Evolutionary conservation across 2,797 vertebrate species (phyloP).

Genomic region (Potorous gilbertii): DNA sequence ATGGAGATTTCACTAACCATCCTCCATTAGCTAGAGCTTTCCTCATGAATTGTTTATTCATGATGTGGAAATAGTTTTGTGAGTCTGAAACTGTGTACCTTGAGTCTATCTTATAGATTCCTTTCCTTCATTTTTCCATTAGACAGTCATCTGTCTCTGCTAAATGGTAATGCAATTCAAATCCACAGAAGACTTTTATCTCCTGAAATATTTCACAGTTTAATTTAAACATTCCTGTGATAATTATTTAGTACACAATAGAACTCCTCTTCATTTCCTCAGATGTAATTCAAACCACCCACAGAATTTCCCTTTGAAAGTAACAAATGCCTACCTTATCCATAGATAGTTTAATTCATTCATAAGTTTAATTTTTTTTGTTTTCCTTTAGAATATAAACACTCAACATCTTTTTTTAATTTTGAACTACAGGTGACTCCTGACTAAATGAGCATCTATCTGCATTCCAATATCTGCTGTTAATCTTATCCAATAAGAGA

Average conservation of each 20-base stretch:
- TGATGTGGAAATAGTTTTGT: conserved; percentile 30
- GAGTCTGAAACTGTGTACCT: background rate
- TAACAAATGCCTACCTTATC: conserved; percentile 66
- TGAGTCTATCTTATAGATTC: background rate
- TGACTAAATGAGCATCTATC: conserved; percentile 39
- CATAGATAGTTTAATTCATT: conserved; percentile 37
- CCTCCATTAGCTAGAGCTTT: background rate
- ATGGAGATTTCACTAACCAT: conserved; percentile 15
- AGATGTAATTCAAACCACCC: conserved; percentile 62
- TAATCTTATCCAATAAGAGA: conserved; percentile 29
- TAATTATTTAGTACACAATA: conserved; percentile 52
- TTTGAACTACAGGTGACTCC: conserved; percentile 7
- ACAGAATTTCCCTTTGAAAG: conserved; percentile 61
- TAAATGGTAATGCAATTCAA: conserved; percentile 63
- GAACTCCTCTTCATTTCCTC: conserved; percentile 70
- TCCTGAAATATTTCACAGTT: conserved; percentile 62
- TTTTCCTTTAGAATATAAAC: conserved; percentile 20
- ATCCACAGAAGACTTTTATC: conserved; percentile 62
- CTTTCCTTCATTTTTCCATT: conserved; percentile 37
- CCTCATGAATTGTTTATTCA: conserved; percentile 52
- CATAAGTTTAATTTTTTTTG: background rate
- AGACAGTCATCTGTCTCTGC: background rate
- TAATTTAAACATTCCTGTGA: conserved; percentile 67
- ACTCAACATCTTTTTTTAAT: conserved; percentile 47
- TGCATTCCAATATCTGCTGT: conserved; percentile 47